Conservation (phyloP, 2,888 invertebrate species). For the Myopa tessellatipennis region DNA sequence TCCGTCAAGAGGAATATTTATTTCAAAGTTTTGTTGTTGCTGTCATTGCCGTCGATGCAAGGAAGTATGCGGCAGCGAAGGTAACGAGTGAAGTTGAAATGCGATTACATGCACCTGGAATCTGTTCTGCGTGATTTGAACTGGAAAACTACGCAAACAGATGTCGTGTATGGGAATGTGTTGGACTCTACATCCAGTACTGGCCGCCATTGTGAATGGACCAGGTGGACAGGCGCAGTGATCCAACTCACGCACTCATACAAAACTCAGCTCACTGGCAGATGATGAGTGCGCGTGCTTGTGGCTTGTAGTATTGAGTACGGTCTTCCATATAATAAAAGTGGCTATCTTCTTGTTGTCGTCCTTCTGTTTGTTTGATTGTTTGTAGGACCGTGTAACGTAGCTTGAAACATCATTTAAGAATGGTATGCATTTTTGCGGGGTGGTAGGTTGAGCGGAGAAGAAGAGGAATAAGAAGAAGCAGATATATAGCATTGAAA, state of each 20-base stretch:
- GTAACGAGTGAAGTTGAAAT: too few relatives aligned
- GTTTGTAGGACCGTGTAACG: neutral
- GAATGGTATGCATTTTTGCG: constrained; percentile 4
- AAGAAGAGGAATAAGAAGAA: neutral
- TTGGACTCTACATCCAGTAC: constrained; percentile 11
- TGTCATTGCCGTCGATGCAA: too few relatives aligned
- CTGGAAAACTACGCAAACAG: neutral
- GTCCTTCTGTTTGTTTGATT: neutral
- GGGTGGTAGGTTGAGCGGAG: constrained; percentile 15
- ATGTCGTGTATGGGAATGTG: constrained; percentile 22
- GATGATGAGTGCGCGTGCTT: constrained; percentile 19
- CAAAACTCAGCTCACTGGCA: neutral
- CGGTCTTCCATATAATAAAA: neutral
- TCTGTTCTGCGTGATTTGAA: neutral
- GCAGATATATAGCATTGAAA: neutral
- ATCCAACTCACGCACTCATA: neutral
- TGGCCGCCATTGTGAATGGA: constrained; percentile 21
- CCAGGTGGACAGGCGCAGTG: constrained; percentile 12
- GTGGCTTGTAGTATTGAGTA: neutral
- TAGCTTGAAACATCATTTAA: constrained; percentile 23
- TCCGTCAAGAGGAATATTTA: too few relatives aligned
- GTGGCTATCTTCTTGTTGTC: neutral
- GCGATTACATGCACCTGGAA: neutral
- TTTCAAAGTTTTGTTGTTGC: too few relatives aligned
- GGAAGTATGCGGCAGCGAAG: too few relatives aligned